Percentiles rank a stretch among this genome's conserved stretches.
Conservation (phyloP, 2,113 vertebrate species). For the Albula goreensis region DNA sequence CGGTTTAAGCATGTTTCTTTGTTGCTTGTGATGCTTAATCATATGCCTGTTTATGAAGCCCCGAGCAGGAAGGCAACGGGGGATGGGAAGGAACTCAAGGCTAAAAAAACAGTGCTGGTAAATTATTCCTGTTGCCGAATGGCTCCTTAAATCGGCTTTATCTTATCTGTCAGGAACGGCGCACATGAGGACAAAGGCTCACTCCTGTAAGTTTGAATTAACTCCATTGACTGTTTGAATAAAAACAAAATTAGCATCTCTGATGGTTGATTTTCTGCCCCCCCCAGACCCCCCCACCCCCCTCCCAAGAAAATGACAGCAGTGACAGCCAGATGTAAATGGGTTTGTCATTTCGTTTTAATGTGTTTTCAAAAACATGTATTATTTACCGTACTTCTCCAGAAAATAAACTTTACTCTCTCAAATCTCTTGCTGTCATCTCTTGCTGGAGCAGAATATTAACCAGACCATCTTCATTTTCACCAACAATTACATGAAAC, state of each 20-base stretch:
- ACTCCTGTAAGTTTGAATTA: background rate
- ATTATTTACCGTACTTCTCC: conserved; percentile 27
- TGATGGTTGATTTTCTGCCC: conserved; percentile 5
- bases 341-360: conserved; percentile 17
- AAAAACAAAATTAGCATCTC: conserved; percentile 27
- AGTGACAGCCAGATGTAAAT: conserved; percentile 21
- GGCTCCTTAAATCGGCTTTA: conserved; percentile 13
- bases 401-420: conserved; percentile 20
- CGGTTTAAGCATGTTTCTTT: background rate
- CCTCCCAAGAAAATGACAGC: conserved; percentile 15
- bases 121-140: background rate
- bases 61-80: background rate
- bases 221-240: background rate
- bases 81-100: background rate
- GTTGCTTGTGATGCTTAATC: background rate
- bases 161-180: background rate
- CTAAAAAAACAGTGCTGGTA: background rate
- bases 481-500: conserved; percentile 17
- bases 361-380: conserved; percentile 28
- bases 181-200: background rate
- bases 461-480: conserved; percentile 28
- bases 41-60: background rate
- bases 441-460: conserved; percentile 1
- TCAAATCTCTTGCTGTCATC: conserved; percentile 22
- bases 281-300: background rate